phyloP scores from a whole-genome alignment of 2,888 invertebrate genomes.

The Elysia crispata region DNA sequence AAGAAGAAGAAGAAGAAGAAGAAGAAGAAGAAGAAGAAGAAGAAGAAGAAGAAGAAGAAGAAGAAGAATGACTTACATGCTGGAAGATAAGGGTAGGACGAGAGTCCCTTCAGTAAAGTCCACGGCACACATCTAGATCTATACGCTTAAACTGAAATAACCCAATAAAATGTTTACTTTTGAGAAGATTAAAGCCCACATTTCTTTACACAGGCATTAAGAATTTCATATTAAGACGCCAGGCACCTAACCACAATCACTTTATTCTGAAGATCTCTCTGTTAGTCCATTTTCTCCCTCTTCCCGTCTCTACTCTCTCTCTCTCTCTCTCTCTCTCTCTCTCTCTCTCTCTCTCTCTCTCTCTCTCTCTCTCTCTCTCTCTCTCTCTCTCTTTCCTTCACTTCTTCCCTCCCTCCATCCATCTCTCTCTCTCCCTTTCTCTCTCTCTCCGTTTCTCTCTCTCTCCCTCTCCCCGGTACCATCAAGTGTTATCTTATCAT shows the following conservation, averaged over 20 bases:
- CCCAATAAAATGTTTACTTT: not conserved
- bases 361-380: not conserved
- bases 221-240: too few species aligned
- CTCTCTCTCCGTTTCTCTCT: constrained; percentile 19
- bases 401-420: not conserved
- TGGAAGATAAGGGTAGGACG: too few species aligned
- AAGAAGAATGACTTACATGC: too few species aligned
- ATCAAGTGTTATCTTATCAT: too few species aligned
- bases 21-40: not conserved
- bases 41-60: not conserved
- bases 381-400: constrained; percentile 1
- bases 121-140: not conserved
- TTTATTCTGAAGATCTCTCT: not conserved
- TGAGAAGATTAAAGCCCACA: too few species aligned
- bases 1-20: not conserved
- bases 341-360: constrained; percentile 37
- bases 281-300: not conserved
- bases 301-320: too few species aligned
- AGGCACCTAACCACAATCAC: not conserved
- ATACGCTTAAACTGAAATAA: not conserved
- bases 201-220: too few species aligned
- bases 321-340: constrained; percentile 25
- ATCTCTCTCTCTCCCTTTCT: not conserved
- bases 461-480: constrained; percentile 11
- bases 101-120: not conserved